Evolutionary conservation across 2,888 invertebrate species (phyloP), one percentile per base, ranked within the genome.

Genomic region (Lydus trimaculatus): DNA sequence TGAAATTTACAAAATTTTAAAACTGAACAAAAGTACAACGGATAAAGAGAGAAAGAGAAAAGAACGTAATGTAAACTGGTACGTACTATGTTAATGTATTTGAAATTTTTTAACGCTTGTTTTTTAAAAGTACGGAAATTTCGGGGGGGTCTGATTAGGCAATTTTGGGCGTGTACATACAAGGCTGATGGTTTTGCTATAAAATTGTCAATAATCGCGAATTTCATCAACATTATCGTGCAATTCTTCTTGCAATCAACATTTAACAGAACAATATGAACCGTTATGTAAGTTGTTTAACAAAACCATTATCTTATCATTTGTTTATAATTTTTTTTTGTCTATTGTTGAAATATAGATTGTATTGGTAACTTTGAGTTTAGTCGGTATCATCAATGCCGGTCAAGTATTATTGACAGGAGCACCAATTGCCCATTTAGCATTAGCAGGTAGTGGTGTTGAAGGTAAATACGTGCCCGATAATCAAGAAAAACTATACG

Each of bases 381-480:
- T 43, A 1, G 31, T 23, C 13, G 25, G 33, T 59, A 28, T 56
- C 28, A 28, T 58, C 17, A 11, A 58, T 36, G 33, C 69, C 15
- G 63, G 48, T 6, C 33, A 58, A 8, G 7, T 56, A 15, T 1
- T 28, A 5, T 43, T 43, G 8, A 31, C 7, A 25, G 56, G 33
- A 25, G 31, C 48, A 9, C 39, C 48, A 15, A 63, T 60, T 25
- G 58, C 59, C 36, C 56, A 33, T 17, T 58, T 62, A 20, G 31
- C 25, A 25, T 58, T n/a, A 4, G 58, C 36, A 8, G 48, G 58
- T 28, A 39, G 75, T n/a, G 80, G 80, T 52, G 69, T 78, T 43
- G 81, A 81, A 75, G 81, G 81, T 31, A 74, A 75, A 65, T 81
- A 79, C 72, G 77, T 80, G 13, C 81, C 71, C 23, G 80, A 81